phyloP scores from a whole-genome alignment of 1,140 invertebrate genomes.

The Aricia agestis region DNA sequence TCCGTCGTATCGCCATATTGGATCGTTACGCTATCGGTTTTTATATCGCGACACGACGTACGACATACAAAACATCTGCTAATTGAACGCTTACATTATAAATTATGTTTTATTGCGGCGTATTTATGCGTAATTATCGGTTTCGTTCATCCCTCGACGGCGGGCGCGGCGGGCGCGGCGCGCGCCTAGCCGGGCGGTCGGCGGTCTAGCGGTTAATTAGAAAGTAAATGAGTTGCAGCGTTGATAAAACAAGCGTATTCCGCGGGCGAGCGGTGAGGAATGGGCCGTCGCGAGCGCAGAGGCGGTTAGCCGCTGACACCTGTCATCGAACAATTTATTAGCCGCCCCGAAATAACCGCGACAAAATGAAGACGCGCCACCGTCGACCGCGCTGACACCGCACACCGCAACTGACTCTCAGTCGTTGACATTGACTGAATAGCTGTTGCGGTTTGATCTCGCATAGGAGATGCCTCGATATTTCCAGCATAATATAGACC shows the following conservation, averaged over 20 bases:
- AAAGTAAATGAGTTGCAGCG: not conserved
- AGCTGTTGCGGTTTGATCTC: not conserved
- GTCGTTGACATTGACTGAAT: not conserved
- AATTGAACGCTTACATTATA: not conserved
- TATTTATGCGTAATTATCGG: not conserved
- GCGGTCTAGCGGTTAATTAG: not conserved
- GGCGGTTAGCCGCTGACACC: not conserved
- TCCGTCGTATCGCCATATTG: not conserved
- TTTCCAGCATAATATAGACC: too few relatives aligned
- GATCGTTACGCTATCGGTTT: not conserved
- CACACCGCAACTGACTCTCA: not conserved
- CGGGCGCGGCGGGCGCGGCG: too few relatives aligned
- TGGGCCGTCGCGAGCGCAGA: not conserved
- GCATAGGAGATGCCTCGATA: not conserved
- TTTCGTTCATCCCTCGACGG: not conserved
- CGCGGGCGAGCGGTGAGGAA: not conserved
- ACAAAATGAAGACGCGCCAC: not conserved
- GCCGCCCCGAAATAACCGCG: not conserved
- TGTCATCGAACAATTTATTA: not conserved
- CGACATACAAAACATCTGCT: not conserved
- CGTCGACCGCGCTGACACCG: not conserved
- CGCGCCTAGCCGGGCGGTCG: not conserved
- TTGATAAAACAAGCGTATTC: too few relatives aligned
- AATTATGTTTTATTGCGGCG: not conserved
- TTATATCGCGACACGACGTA: not conserved